Percentiles rank a stretch among this genome's conserved stretches.
These are phyloP conservation scores for Labeo calbasu DNA, from an alignment of 2,797 vertebrate species.

Conservation along the genomic window DNA sequence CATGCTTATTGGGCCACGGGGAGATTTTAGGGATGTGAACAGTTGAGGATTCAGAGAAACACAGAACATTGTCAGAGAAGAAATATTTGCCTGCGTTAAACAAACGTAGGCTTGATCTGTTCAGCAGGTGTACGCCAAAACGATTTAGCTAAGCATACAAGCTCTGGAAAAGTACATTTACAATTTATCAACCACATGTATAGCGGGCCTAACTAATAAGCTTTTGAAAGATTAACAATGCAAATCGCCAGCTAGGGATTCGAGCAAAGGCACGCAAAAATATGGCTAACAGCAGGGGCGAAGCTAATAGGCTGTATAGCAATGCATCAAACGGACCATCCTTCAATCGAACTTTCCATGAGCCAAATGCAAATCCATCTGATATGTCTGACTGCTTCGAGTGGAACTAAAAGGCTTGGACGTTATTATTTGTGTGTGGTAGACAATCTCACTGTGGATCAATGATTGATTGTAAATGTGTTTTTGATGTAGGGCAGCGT, in stretches of 20 bases:
- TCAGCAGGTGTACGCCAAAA: conserved; percentile 72
- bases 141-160: conserved; percentile 45
- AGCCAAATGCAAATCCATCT: conserved; percentile 24
- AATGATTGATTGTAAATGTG: conserved; percentile 41
- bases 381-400: conserved; percentile 22
- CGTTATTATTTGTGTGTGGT: not conserved
- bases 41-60: conserved; percentile 71
- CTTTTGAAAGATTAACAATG: conserved; percentile 52
- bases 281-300: conserved; percentile 15
- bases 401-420: not conserved
- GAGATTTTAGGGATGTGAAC: conserved; percentile 73
- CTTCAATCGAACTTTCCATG: conserved; percentile 22
- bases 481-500: conserved; percentile 28
- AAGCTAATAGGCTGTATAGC: conserved; percentile 38
- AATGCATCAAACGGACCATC: conserved; percentile 36
- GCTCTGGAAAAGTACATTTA: conserved; percentile 36
- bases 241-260: conserved; percentile 35
- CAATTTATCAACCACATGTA: conserved; percentile 45
- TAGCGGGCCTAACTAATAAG: conserved; percentile 35
- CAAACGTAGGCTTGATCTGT: conserved; percentile 67
- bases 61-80: conserved; percentile 68
- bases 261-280: not conserved
- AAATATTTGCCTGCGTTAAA: conserved; percentile 69
- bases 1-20: conserved; percentile 62
- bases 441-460: conserved; percentile 31